Evolutionary conservation across 2,888 invertebrate species (phyloP).

Genomic region (Mesoligia furuncula): DNA sequence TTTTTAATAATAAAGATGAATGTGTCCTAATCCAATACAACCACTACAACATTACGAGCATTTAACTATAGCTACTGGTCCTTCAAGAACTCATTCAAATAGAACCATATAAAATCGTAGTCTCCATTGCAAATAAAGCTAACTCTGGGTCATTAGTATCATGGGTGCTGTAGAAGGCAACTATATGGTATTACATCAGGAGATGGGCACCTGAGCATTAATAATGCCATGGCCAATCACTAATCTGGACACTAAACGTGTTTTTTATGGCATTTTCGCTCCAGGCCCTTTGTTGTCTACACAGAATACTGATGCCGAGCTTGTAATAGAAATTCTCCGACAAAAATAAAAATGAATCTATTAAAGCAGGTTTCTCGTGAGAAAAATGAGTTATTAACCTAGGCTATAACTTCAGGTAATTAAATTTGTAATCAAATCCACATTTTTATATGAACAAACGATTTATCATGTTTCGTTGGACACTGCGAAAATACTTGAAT

Average conservation of each 20-base stretch:
- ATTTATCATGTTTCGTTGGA: background rate
- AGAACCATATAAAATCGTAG: constrained; percentile 13
- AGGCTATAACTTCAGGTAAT: background rate
- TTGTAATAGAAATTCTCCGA: constrained; percentile 22
- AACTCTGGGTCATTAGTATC: constrained; percentile 31
- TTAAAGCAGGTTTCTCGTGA: background rate
- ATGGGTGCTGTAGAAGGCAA: constrained; percentile 14
- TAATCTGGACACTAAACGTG: constrained; percentile 47
- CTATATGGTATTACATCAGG: constrained; percentile 44
- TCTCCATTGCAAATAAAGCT: constrained; percentile 26
- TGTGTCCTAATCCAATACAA: background rate
- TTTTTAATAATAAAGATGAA: background rate
- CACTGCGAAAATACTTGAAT: background rate
- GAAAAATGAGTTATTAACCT: background rate
- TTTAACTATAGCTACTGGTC: background rate
- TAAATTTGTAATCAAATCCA: background rate
- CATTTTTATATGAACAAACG: background rate
- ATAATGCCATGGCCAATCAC: constrained; percentile 36
- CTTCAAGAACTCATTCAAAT: constrained; percentile 13
- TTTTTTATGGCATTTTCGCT: constrained; percentile 50
- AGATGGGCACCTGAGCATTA: constrained; percentile 20
- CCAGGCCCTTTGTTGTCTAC: constrained; percentile 23
- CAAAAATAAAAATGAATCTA: background rate
- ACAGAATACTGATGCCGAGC: background rate
- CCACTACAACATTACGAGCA: background rate